Conservation (phyloP, 2,113 vertebrate species). For the Podilymbus podiceps region DNA sequence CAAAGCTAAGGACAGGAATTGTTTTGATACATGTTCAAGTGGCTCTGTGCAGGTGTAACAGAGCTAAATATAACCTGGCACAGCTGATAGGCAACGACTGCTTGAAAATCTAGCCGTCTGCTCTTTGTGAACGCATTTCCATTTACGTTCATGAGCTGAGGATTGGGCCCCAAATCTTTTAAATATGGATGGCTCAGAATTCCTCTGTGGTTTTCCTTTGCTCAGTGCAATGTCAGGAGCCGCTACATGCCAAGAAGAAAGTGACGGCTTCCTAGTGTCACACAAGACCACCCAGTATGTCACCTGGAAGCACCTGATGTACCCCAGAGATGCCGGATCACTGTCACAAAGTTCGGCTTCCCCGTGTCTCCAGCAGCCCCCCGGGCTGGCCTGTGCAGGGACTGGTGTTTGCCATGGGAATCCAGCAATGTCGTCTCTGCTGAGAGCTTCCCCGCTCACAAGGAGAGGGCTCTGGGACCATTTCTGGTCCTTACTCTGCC, state of each 20-base stretch:
- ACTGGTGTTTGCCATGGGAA: background rate
- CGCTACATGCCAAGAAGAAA: background rate
- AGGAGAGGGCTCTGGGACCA: background rate
- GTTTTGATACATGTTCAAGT: conserved; percentile 24
- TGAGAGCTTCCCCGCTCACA: background rate
- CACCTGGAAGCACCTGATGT: background rate
- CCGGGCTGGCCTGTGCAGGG: background rate
- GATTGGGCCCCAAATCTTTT: background rate
- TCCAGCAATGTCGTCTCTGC: background rate
- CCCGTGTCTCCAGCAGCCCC: background rate
- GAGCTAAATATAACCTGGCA: conserved; percentile 18
- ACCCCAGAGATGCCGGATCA: background rate
- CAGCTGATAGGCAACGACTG: background rate
- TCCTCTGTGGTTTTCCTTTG: background rate
- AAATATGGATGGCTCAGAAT: background rate
- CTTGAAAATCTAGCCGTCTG: background rate
- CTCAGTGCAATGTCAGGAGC: background rate
- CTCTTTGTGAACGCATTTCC: background rate
- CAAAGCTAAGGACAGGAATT: background rate
- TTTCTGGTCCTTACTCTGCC: background rate
- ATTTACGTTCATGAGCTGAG: background rate
- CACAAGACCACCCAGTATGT: background rate
- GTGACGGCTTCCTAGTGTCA: background rate
- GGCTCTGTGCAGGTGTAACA: conserved; percentile 15
- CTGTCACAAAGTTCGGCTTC: background rate